phyloP scores from a whole-genome alignment of 2,113 vertebrate genomes.

The Ictalurus furcatus region DNA sequence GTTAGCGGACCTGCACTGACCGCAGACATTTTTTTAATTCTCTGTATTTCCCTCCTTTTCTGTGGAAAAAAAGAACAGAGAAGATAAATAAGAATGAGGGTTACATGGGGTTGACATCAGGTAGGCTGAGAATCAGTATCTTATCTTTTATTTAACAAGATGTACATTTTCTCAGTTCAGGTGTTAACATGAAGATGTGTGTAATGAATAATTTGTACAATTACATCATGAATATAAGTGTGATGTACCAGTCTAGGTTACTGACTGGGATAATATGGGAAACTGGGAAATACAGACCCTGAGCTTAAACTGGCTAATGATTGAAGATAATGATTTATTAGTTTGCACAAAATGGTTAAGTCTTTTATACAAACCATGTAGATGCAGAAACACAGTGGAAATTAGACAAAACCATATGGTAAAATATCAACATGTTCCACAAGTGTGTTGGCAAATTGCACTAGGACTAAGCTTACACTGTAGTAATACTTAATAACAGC shows the following conservation, averaged over 20 bases:
- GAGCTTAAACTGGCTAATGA: not conserved
- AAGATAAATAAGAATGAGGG: not conserved
- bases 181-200: not conserved
- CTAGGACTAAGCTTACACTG: not conserved
- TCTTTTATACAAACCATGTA: not conserved
- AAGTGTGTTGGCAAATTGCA: not conserved
- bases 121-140: too few relatives aligned
- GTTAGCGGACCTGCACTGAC: constrained; percentile 63
- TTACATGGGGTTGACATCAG: too few relatives aligned
- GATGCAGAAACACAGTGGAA: not conserved
- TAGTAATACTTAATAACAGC: not conserved
- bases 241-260: not conserved
- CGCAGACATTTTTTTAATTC: constrained; percentile 13
- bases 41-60: constrained; percentile 7
- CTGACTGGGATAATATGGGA: not conserved
- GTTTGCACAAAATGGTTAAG: not conserved
- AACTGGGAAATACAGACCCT: not conserved
- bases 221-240: not conserved
- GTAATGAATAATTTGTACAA: not conserved
- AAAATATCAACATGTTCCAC: not conserved
- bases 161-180: not conserved
- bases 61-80: not conserved
- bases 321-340: not conserved
- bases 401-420: not conserved
- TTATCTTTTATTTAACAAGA: not conserved